Conservation (phyloP, 2,113 vertebrate species). For the Podilymbus podiceps region DNA sequence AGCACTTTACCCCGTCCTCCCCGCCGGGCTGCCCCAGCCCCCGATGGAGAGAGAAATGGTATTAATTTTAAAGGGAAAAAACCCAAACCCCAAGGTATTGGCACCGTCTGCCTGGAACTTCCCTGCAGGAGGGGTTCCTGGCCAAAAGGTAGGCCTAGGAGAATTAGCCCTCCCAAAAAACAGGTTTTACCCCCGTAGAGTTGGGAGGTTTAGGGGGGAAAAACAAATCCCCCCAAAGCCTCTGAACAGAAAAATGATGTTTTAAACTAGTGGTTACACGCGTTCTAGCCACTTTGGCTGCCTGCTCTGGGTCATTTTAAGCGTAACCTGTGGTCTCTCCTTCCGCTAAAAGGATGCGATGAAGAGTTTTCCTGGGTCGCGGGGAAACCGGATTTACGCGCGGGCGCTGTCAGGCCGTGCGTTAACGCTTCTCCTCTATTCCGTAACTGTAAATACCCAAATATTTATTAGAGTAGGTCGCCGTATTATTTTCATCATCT, state of each 20-base stretch:
- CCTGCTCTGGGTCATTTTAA: background rate
- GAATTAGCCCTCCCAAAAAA: background rate
- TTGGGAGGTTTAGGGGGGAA: background rate
- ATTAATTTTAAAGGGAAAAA: background rate
- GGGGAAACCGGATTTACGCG: conserved; percentile 47
- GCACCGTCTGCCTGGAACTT: background rate
- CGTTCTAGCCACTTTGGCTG: background rate
- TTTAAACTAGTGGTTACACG: background rate
- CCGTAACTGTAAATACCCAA: conserved; percentile 73
- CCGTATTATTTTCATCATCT: conserved; percentile 69
- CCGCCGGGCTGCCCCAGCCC: background rate
- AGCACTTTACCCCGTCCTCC: conserved; percentile 45
- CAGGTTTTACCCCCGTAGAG: conserved; percentile 17
- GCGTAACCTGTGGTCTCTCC: background rate
- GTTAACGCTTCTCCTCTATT: background rate
- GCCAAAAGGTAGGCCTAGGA: background rate
- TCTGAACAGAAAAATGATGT: background rate
- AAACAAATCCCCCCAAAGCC: background rate
- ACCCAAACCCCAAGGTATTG: background rate
- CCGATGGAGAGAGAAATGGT: background rate
- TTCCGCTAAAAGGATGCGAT: conserved; percentile 7
- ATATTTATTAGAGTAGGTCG: conserved; percentile 80
- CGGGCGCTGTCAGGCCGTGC: background rate
- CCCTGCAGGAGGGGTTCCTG: background rate
- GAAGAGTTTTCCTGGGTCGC: conserved; percentile 39